Evolutionary conservation across 2,113 vertebrate genomes (phyloP).

Genomic region (Syrrhaptes paradoxus): DNA sequence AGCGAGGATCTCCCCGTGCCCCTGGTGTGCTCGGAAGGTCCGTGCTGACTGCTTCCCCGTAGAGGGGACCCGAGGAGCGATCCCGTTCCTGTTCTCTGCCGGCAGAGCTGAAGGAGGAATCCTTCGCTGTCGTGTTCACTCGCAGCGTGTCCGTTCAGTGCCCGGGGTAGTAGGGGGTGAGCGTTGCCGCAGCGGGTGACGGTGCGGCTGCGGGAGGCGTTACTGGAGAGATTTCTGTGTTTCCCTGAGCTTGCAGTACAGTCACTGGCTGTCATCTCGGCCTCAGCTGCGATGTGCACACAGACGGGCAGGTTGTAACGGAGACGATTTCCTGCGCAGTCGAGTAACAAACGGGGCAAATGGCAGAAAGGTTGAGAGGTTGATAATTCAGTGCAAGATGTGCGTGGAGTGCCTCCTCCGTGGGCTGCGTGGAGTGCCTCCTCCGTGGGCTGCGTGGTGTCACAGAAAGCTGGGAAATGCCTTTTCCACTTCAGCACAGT

Average conservation of each 20-base stretch:
- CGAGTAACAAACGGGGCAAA: background rate
- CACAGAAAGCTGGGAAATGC: background rate
- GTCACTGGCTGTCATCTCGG: background rate
- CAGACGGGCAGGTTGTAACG: background rate
- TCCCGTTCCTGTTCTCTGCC: background rate
- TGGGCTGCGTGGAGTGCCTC: background rate
- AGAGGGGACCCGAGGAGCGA: background rate
- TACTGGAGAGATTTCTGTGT: background rate
- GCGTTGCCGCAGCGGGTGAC: background rate
- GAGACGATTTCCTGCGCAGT: background rate
- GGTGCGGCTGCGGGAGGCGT: background rate
- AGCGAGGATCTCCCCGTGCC: background rate
- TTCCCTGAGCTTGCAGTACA: background rate
- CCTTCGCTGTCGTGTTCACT: background rate
- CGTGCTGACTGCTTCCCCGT: background rate
- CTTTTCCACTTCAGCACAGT: background rate
- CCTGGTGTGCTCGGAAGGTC: background rate
- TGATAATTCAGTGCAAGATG: background rate
- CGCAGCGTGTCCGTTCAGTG: accelerated
- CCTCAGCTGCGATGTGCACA: background rate
- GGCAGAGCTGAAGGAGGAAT: background rate
- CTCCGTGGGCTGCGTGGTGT: background rate
- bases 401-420: background rate
- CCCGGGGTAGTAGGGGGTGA: background rate
- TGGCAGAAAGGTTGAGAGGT: background rate